Evolutionary conservation across 2,888 invertebrate species (phyloP), one percentile per base, ranked within the genome.

Genomic region (Tromatobia lineatoria): DNA sequence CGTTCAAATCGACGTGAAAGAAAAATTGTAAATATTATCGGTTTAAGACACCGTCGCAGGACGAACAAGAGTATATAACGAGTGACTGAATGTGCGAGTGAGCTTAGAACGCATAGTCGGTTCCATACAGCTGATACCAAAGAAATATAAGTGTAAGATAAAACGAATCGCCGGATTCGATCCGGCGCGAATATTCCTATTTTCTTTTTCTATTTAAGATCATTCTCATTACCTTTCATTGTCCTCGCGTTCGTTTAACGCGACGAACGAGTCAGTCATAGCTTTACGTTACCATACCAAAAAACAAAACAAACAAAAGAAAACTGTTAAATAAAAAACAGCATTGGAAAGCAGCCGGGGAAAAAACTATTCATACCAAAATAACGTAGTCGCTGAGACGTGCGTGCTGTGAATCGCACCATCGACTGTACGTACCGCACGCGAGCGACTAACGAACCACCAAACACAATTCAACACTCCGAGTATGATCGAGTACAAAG

Each of bases 51-150:
- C 29, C 50, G 61, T 61, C 57, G 52, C 25, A 52, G 73, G 76
- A 47, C 42, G 20, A 69, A 42, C 47, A 11, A 80, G 7, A 45
- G 42, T 74, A 70, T 59, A 23, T 38, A 66, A 29, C 57, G 70
- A 25, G 34, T 13, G 79, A 71, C 76, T 42, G 76, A 11, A 66
- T 47, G 76, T 70, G 81, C 69, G 50, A 85, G 80, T 81, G 74
- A 74, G 80, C 85, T 77, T 69, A 76, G 79, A 85, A 73, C 77
- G 83, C 80, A 83, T 88, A 87, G 87, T 89, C 89, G 89, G 91
- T 91, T 90, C 90, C 91, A 90, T 92, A 93, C 91, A 91, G 93
- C 92, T 91, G 87, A 92, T 92, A 93, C 93, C 93, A 93, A 93
- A 93, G 93, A 64, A 93, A 90, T 91, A 91, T 86, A 73, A 88